Evolutionary conservation across 2,888 invertebrate species (phyloP), one percentile per base, ranked within the genome.

Genomic region (Oegoconia quadripuncta): DNA sequence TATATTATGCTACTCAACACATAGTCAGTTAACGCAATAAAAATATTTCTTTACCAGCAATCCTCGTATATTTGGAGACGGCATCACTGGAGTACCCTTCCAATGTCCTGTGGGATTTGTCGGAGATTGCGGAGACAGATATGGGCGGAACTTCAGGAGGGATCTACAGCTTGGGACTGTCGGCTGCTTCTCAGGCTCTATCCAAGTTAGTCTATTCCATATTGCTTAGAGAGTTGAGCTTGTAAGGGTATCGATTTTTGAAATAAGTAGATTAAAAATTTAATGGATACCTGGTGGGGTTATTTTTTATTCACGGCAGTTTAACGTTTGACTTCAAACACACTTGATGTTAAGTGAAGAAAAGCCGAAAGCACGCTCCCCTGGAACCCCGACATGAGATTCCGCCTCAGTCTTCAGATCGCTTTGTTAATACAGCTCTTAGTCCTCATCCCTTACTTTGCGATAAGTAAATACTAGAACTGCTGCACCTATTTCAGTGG

Each of bases 121-220:
- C 91, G 0, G 88, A 89, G 47, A 80, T 92, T 4, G 91, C 92
- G 0, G 94, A 94, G 63, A 89, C 88, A 12, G 81, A 86, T 31
- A 93, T 95, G 90, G 95, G 94, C 0, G 95, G 96, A 1, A 92
- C 93, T 0, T 92, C 93, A 0, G 95, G 95, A 0, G 95, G 93
- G 1, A 84, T 96, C 29, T 95, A 95, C 78, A 91, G 93, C 43
- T 81, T 96, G 44, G 90, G 95, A 42, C 89, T 96, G 41, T 90
- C 93, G 2, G 90, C 92, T 0, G 91, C 91, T 0, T 89, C 91
- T 0, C 84, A 86, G 32, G 72, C 82, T 30, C 74, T 90, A 34
- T 63, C 76, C 18, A 58, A 62, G 74, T 83, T 48, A 20, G 20
- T 20, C 5, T n/a, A n/a, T n/a, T 2, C 12, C 13, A 28, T 26